A percentile compares a stretch with the other conserved stretches of the same genome.
Evolutionary conservation across 2,797 vertebrate genomes (phyloP).

Genomic region (Catamblyrhynchus diadema): DNA sequence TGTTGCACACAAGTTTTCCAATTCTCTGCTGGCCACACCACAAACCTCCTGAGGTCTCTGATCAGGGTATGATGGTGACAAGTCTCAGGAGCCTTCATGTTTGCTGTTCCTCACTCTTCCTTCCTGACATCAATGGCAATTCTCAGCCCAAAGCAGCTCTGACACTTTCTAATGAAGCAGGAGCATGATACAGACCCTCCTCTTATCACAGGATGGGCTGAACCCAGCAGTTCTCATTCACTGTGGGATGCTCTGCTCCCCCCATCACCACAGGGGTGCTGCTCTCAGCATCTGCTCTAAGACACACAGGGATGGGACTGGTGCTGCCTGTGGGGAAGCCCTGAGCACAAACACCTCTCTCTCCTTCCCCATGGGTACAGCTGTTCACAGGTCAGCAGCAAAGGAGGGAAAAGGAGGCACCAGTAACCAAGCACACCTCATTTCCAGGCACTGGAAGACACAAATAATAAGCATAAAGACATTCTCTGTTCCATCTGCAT

Average conservation of each 20-base stretch:
- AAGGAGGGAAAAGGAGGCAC: neutral
- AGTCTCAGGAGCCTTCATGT: neutral
- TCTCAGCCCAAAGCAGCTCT: neutral
- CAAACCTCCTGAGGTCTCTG: neutral
- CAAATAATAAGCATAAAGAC: neutral
- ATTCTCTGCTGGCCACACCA: neutral
- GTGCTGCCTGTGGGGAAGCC: neutral
- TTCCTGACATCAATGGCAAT: neutral
- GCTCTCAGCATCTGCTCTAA: neutral
- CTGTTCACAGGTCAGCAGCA: neutral
- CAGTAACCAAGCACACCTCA: neutral
- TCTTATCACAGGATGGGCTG: neutral
- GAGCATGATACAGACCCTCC: neutral
- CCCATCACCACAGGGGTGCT: neutral
- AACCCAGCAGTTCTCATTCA: neutral
- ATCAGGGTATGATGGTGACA: neutral
- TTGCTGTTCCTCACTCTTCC: neutral
- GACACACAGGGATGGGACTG: neutral
- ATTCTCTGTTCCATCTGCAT: neutral
- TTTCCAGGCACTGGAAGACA: neutral
- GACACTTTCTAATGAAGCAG: neutral
- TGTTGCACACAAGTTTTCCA: neutral
- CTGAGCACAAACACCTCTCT: neutral
- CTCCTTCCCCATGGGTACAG: rapidly evolving
- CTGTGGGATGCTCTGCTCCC: neutral